Base-by-base conservation (phyloP, 2,888 invertebrate genomes). In the Chorisops tibialis region DNA sequence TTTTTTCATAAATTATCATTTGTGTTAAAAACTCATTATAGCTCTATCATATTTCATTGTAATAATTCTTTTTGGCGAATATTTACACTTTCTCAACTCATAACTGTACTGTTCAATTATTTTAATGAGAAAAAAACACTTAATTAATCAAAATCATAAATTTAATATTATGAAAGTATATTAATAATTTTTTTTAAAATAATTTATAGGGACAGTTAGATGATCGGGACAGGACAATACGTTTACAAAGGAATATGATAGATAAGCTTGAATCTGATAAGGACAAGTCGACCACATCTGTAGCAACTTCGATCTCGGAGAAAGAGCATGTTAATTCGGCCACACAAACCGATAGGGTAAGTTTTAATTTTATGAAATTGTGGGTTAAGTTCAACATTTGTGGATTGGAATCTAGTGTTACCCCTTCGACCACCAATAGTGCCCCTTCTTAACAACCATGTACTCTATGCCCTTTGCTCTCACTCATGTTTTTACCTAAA, bases 271-370 rank as follows among this genome's bases (percentile, higher is more conserved):
- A 77, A 70, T 72, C 73, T 49, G 76, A 76, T 69, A 75, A 64
- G 67, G 71, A 66, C 47, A 76, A 69, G 68, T 73, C 19, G 73
- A 78, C 75, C 78, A 68, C 74, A 79, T 81, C 73, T 78, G 81
- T 69, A 75, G 78, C 65, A 76, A 56, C 64, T 37, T 47, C 61
- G 14, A 63, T 61, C 24, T 69, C 67, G 62, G 69, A 70, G 66
- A 75, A 74, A 72, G 85, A 86, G 73, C 86, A 84, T 69, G 87
- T 87, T 75, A 91, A 89, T 77, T 89, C 88, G 69, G 89, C 92
- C 72, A 92, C 92, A 71, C 92, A 92, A 81, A 92, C 92, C 30
- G 92, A 92, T 76, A 84, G 91, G 85, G 91, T 92, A 80, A 74
- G 78, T 69, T n/a, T n/a, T n/a, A n/a, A n/a, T n/a, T 22, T 39